Evolutionary conservation across 2,888 invertebrate species (phyloP).

Genomic region (Sipha maydis): DNA sequence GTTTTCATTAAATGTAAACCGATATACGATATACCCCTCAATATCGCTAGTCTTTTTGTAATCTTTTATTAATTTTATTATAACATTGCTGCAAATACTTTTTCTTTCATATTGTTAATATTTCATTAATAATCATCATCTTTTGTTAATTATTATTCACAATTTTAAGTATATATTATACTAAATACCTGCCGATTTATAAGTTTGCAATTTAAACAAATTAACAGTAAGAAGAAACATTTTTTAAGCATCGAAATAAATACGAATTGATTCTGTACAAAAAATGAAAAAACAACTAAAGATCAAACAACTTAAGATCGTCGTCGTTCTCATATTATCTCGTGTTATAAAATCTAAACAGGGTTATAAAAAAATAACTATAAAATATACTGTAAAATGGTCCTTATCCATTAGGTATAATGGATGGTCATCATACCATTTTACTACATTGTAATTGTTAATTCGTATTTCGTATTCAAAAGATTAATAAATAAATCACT

Average conservation of each 20-base stretch:
- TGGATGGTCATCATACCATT: background rate
- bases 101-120: background rate
- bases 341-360: conserved; percentile 9
- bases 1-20: background rate
- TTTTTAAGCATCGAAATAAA: background rate
- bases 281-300: background rate
- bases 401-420: conserved; percentile 7
- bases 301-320: background rate
- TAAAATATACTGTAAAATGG: conserved; percentile 11
- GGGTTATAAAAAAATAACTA: conserved; percentile 28
- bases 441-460: background rate
- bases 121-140: background rate
- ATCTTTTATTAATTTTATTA: too few species aligned
- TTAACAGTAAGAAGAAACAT: background rate
- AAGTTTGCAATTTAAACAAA: background rate
- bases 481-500: conserved; percentile 28
- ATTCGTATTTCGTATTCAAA: conserved; percentile 32
- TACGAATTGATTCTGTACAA: background rate
- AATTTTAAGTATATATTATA: too few species aligned
- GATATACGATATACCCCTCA: too few species aligned
- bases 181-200: too few species aligned
- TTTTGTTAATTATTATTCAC: background rate
- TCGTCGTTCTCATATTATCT: background rate
- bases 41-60: too few species aligned
- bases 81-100: too few species aligned